Evolutionary conservation across 2,113 vertebrate genomes (phyloP).

Genomic region (Sapayoa aenigma): DNA sequence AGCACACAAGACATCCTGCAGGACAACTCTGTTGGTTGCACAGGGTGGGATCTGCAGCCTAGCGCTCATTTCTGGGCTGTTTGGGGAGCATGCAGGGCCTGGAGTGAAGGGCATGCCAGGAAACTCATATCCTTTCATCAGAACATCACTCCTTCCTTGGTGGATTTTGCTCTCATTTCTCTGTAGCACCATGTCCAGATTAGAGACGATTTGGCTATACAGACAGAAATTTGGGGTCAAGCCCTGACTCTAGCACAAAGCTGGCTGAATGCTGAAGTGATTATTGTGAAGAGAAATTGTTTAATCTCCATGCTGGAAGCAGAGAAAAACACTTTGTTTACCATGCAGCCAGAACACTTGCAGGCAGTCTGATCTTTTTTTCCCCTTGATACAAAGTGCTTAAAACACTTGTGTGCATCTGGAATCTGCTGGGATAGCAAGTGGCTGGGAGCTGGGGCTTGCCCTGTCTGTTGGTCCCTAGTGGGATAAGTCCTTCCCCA

Average conservation of each 20-base stretch:
- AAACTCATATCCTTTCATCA: not conserved
- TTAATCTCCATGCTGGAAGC: slow-evolving; percentile 47
- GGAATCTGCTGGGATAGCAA: slow-evolving; percentile 32
- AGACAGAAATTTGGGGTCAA: slow-evolving; percentile 47
- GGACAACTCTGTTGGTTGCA: not conserved
- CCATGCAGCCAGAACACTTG: slow-evolving; percentile 45
- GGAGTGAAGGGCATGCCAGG: not conserved
- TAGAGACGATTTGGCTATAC: slow-evolving; percentile 42
- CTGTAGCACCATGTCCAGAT: slow-evolving; percentile 40
- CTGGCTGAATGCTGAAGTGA: slow-evolving; percentile 45
- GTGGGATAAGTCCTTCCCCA: not conserved
- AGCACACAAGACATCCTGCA: not conserved
- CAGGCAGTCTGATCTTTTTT: slow-evolving; percentile 30
- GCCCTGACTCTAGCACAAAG: slow-evolving; percentile 39
- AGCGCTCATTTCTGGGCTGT: not conserved
- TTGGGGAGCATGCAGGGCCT: not conserved
- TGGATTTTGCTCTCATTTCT: slow-evolving; percentile 11
- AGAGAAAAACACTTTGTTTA: slow-evolving; percentile 59
- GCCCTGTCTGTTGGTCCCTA: not conserved
- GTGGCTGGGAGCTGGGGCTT: not conserved
- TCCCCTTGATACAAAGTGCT: slow-evolving; percentile 49
- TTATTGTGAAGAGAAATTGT: slow-evolving; percentile 48
- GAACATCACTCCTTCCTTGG: not conserved
- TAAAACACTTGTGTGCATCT: not conserved
- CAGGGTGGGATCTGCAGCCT: not conserved